Percentiles rank a stretch among this genome's conserved stretches.
phyloP scores from a whole-genome alignment of 2,113 vertebrate species.

The Zapus hudsonius region DNA sequence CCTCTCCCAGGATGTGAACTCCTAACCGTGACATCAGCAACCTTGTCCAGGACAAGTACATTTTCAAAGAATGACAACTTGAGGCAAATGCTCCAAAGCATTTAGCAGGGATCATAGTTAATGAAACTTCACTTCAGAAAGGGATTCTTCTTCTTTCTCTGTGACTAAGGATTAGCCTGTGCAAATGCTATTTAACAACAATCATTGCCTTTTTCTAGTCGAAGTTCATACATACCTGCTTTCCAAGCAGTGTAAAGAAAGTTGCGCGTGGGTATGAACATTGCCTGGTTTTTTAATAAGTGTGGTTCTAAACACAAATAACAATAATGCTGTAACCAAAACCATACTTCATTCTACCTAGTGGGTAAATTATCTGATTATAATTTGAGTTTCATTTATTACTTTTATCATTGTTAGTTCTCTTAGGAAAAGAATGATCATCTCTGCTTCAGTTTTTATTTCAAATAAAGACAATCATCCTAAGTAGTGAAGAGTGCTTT shows the following conservation, averaged over 20 bases:
- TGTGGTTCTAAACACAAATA: slow-evolving; percentile 50
- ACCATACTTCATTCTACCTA: slow-evolving; percentile 48
- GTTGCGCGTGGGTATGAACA: neutral
- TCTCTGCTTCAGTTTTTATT: slow-evolving; percentile 46
- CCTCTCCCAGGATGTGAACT: slow-evolving; percentile 66
- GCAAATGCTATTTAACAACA: neutral
- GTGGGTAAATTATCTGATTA: slow-evolving; percentile 1
- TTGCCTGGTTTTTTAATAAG: slow-evolving; percentile 5
- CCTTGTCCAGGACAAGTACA: slow-evolving; percentile 30
- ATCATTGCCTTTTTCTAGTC: slow-evolving; percentile 33
- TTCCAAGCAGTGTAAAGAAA: slow-evolving; percentile 13
- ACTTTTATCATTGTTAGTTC: slow-evolving; percentile 51
- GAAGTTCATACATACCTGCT: neutral
- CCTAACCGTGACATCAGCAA: slow-evolving; percentile 53
- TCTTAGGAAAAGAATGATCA: slow-evolving; percentile 57
- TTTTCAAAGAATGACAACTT: slow-evolving; percentile 7
- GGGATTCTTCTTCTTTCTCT: slow-evolving; percentile 50
- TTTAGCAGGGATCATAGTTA: slow-evolving; percentile 24
- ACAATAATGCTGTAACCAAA: slow-evolving; percentile 26
- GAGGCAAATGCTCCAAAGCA: slow-evolving; percentile 51
- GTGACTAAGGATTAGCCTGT: neutral
- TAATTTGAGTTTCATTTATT: slow-evolving; percentile 27
- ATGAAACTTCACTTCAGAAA: slow-evolving; percentile 69
- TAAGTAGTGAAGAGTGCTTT: slow-evolving; percentile 20
- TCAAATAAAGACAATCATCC: slow-evolving; percentile 6